These are phyloP conservation scores for Platycercus adscitus DNA, from an alignment of 2,113 vertebrate species.

Conservation along the genomic window DNA sequence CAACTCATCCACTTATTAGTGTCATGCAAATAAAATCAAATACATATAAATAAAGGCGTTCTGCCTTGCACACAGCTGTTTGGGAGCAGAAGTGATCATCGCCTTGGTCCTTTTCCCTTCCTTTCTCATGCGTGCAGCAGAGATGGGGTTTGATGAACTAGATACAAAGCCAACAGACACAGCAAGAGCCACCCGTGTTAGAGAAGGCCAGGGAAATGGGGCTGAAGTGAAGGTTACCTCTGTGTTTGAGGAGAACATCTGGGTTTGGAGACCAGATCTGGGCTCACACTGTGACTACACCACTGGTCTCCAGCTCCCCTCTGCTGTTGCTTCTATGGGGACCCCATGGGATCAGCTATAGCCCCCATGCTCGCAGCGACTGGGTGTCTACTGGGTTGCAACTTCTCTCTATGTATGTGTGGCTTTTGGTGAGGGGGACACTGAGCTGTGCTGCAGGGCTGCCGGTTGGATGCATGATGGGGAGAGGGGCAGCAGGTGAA, in stretches of 20 bases:
- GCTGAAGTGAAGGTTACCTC: not conserved
- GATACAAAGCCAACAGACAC: not conserved
- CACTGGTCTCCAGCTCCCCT: not conserved
- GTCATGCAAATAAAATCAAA: conserved; percentile 51
- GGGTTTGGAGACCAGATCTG: not conserved
- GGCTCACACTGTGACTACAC: not conserved
- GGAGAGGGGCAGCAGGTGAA: not conserved
- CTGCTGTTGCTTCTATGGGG: not conserved
- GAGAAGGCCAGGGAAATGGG: not conserved
- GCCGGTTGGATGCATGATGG: not conserved
- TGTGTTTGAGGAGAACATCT: not conserved
- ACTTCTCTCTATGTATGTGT: not conserved
- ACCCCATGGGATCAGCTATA: not conserved
- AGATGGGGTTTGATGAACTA: conserved; percentile 20
- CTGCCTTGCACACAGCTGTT: conserved; percentile 28
- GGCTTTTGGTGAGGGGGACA: not conserved
- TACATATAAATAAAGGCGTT: conserved; percentile 29
- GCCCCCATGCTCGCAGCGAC: rapidly evolving
- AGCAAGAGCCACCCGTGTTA: not conserved
- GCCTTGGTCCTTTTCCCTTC: not conserved
- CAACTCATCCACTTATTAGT: conserved; percentile 45
- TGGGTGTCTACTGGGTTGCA: not conserved
- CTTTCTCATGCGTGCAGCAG: not conserved
- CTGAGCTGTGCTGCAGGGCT: not conserved
- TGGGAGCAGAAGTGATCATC: not conserved